Evolutionary conservation across 1,140 invertebrate genomes (phyloP).

Genomic region (Drosophila saltans): DNA sequence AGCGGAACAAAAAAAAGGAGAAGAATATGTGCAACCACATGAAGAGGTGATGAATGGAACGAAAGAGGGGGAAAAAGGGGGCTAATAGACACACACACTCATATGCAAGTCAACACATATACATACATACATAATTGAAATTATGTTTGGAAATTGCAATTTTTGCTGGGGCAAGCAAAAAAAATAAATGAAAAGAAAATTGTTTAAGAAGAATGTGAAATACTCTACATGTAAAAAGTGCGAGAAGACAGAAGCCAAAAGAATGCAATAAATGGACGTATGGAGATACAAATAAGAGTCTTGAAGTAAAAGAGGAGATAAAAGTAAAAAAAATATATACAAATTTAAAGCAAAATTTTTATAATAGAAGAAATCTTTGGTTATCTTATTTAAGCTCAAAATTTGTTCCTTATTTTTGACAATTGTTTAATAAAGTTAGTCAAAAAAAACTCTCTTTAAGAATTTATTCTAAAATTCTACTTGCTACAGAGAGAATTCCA

Average conservation of each 20-base stretch:
- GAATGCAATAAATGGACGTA: too few relatives aligned
- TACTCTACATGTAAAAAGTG: not conserved
- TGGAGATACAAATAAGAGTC: too few relatives aligned
- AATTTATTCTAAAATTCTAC: slow-evolving; percentile 4
- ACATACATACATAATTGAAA: slow-evolving; percentile 51
- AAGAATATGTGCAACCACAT: slow-evolving; percentile 29
- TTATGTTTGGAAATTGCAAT: slow-evolving; percentile 54
- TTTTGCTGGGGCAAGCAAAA: slow-evolving; percentile 33
- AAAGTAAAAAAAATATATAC: too few relatives aligned
- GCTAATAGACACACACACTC: slow-evolving; percentile 26
- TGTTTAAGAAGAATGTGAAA: slow-evolving; percentile 19
- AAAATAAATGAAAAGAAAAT: slow-evolving; percentile 1
- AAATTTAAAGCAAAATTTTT: too few relatives aligned
- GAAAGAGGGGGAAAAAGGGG: slow-evolving; percentile 1
- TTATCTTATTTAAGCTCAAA: too few relatives aligned
- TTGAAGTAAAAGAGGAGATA: too few relatives aligned
- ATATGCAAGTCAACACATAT: not conserved
- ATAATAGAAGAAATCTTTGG: too few relatives aligned
- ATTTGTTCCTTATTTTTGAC: too few relatives aligned
- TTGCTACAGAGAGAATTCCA: not conserved
- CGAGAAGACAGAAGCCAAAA: too few relatives aligned
- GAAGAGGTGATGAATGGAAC: slow-evolving; percentile 18
- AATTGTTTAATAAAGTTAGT: too few relatives aligned
- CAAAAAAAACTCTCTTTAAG: not conserved
- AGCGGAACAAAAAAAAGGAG: slow-evolving; percentile 42